Conservation (phyloP, 1,140 invertebrate genomes). For the Rhizoglyphus robini region DNA sequence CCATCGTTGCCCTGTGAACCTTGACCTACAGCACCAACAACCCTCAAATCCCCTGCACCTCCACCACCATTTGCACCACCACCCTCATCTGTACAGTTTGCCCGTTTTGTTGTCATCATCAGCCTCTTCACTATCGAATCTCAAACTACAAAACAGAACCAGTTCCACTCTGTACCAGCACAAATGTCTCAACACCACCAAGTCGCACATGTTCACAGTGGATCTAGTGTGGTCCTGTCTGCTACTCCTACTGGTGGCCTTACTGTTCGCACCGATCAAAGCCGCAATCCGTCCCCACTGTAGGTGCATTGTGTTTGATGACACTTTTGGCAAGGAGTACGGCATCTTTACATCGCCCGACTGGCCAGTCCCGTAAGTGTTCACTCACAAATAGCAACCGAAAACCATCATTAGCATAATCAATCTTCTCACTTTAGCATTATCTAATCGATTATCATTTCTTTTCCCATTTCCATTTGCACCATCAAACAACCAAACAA, state of each 20-base stretch:
- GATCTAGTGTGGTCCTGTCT: not conserved
- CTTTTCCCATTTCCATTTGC: not conserved
- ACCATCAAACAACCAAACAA: not conserved
- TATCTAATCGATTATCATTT: not conserved
- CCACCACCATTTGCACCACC: not conserved
- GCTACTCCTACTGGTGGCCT: not conserved
- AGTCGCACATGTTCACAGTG: not conserved
- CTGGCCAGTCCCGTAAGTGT: slow-evolving; percentile 54
- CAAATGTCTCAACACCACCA: not conserved
- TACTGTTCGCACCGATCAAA: not conserved
- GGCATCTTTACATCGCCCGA: slow-evolving; percentile 68
- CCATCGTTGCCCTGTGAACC: too few species aligned
- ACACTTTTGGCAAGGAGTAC: slow-evolving; percentile 58
- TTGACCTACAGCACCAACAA: not conserved
- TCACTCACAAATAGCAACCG: not conserved
- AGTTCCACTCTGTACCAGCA: too few species aligned
- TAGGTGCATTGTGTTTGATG: slow-evolving; percentile 60
- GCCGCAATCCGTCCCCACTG: slow-evolving; percentile 36
- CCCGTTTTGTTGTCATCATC: not conserved
- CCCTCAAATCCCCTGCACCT: not conserved
- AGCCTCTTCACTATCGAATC: not conserved
- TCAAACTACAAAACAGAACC: not conserved
- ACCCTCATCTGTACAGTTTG: not conserved
- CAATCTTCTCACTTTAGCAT: too few species aligned
- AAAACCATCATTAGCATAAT: not conserved